Evolutionary conservation across 2,797 vertebrate species (phyloP).

Genomic region (Fistularia tabacaria): DNA sequence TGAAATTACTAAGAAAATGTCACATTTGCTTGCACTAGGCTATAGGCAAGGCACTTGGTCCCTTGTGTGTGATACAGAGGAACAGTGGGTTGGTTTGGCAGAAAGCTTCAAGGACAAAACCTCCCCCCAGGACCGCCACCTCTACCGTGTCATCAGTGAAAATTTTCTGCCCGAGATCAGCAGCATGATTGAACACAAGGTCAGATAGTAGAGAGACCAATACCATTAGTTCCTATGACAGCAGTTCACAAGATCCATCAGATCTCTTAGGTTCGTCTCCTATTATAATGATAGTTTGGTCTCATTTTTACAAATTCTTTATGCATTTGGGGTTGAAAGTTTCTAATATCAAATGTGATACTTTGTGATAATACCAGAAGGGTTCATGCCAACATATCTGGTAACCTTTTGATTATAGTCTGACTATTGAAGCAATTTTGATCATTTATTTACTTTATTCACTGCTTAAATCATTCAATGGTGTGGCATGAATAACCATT

Average conservation of each 20-base stretch:
- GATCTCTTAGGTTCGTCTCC: not conserved
- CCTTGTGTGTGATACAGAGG: constrained; percentile 91
- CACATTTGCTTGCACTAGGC: constrained; percentile 37
- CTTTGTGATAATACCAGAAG: too few species aligned
- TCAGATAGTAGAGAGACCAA: constrained; percentile 50
- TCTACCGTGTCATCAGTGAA: constrained; percentile 93
- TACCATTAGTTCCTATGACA: constrained; percentile 9
- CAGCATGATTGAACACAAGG: constrained; percentile 98
- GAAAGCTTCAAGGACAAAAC: constrained; percentile 91
- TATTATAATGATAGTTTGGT: too few species aligned
- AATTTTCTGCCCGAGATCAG: constrained; percentile 98
- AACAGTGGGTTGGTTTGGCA: constrained; percentile 90
- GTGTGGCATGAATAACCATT: too few species aligned
- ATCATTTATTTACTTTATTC: too few species aligned
- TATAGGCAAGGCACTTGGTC: constrained; percentile 81
- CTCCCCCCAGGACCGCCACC: constrained; percentile 89
- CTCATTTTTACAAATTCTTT: too few species aligned
- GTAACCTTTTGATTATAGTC: too few species aligned
- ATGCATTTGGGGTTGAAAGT: too few species aligned
- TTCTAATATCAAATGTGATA: too few species aligned
- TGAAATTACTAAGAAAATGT: not conserved
- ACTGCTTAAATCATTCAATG: too few species aligned
- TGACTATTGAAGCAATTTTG: too few species aligned
- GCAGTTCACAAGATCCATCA: not conserved
- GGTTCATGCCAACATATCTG: too few species aligned